Evolutionary conservation across 64 coral and sea anemone species (phyloP).

Genomic region (Hydrozoanthus tunicans): DNA sequence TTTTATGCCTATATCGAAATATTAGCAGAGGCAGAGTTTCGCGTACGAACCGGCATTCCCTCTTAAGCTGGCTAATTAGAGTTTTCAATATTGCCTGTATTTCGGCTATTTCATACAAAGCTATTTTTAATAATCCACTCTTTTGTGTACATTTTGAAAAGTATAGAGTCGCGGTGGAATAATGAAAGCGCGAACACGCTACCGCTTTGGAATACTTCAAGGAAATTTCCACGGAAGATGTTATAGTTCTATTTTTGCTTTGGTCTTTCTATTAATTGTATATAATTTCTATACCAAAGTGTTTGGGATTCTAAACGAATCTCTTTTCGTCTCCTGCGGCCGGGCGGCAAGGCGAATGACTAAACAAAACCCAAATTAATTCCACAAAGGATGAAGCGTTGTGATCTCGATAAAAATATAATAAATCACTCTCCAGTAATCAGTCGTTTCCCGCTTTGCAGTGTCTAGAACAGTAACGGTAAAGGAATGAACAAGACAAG

Average conservation of each 20-base stretch:
- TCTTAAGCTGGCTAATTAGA: constrained; percentile 82
- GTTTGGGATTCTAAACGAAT: constrained; percentile 54
- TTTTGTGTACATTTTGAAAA: constrained; percentile 99
- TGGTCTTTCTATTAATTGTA: constrained; percentile 42
- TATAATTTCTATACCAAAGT: constrained; percentile 61
- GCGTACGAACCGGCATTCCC: background rate
- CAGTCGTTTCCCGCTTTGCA: constrained; percentile 19
- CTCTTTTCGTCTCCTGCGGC: constrained; percentile 63
- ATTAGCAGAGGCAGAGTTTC: background rate
- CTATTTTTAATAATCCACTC: constrained; percentile 97
- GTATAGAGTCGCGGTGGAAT: constrained; percentile 44
- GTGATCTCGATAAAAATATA: constrained; percentile 85
- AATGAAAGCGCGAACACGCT: constrained; percentile 49
- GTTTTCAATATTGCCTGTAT: constrained; percentile 84
- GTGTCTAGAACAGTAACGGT: constrained; percentile 46
- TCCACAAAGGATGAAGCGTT: constrained; percentile 87
- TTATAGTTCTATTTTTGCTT: constrained; percentile 34
- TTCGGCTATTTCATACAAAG: constrained; percentile 89
- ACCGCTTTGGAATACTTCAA: background rate
- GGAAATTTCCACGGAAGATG: constrained; percentile 10
- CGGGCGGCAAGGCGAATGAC: constrained; percentile 76
- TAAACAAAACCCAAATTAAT: constrained; percentile 99
- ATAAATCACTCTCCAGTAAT: constrained; percentile 80
- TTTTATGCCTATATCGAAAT: constrained; percentile 29
- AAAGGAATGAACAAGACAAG: constrained; percentile 28